phyloP scores from a whole-genome alignment of 2,888 invertebrate genomes.

The Eumerus sabulonum region DNA sequence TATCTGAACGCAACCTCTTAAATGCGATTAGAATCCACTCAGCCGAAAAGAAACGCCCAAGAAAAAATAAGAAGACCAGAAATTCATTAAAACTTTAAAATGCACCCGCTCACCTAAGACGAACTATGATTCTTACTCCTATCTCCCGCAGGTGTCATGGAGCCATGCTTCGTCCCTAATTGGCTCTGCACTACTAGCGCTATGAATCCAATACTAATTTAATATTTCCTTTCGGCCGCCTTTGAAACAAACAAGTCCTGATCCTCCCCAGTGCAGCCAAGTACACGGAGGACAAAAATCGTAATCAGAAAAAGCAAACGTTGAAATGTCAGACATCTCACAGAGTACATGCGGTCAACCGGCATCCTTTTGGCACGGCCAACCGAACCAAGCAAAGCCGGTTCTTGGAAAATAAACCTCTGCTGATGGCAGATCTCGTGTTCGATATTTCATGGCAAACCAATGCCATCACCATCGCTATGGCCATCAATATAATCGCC shows the following conservation, averaged over 20 bases:
- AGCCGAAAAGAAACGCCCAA: no score
- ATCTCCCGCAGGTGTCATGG: no score
- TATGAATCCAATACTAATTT: not conserved
- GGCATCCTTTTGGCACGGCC: conserved; percentile 24
- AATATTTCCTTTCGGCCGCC: conserved; percentile 9
- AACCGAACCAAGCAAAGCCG: conserved; percentile 47
- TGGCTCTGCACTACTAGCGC: no score
- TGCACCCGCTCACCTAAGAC: not conserved
- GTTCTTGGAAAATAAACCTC: not conserved
- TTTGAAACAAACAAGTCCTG: not conserved
- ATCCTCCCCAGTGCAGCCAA: conserved; percentile 13
- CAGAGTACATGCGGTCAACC: conserved; percentile 43
- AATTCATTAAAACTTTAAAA: not conserved
- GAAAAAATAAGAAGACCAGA: not conserved
- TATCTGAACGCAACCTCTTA: no score
- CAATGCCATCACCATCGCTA: conserved; percentile 5
- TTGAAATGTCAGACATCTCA: not conserved
- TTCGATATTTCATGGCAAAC: conserved; percentile 47
- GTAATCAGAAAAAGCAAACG: no score
- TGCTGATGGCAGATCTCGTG: conserved; percentile 45
- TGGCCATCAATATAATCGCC: no score
- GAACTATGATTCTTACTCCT: not conserved
- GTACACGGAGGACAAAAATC: conserved; percentile 1
- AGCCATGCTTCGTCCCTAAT: no score
- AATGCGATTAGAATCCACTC: no score